These are phyloP conservation scores for Poeciliopsis prolifica DNA, from an alignment of 2,113 vertebrate species.

Conservation along the genomic window DNA sequence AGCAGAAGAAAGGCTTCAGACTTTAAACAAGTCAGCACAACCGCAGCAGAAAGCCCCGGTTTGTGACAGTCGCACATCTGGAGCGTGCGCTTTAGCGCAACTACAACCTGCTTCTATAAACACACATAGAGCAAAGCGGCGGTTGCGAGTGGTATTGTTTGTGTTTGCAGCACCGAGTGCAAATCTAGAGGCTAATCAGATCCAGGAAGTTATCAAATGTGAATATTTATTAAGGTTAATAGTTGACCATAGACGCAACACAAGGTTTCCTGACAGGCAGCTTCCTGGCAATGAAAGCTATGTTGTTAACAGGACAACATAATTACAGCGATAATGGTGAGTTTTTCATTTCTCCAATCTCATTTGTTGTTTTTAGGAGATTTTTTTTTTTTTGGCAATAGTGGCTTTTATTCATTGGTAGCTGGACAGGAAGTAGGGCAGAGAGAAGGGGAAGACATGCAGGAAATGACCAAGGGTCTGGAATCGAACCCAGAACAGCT, in stretches of 20 bases:
- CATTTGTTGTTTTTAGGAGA: too few relatives aligned
- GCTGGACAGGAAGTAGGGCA: too few relatives aligned
- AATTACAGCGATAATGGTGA: not conserved
- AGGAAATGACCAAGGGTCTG: too few relatives aligned
- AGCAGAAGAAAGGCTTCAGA: not conserved
- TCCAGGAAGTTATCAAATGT: not conserved
- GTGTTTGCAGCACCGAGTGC: not conserved
- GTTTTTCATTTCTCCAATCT: too few relatives aligned
- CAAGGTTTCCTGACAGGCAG: not conserved
- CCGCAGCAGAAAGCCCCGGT: not conserved
- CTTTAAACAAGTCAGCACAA: conserved; percentile 1
- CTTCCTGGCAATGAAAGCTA: not conserved
- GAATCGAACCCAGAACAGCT: too few relatives aligned
- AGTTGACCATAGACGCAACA: not conserved
- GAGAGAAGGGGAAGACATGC: too few relatives aligned
- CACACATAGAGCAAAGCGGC: not conserved
- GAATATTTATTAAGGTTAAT: not conserved
- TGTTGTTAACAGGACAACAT: not conserved
- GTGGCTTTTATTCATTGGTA: too few relatives aligned
- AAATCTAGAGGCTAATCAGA: not conserved
- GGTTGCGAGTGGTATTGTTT: not conserved
- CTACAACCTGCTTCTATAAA: not conserved
- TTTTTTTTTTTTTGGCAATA: too few relatives aligned
- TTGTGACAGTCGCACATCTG: not conserved
- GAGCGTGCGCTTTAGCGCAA: not conserved